Base-by-base conservation (phyloP, 2,888 invertebrate species). In the Himalopsyche tibetana region DNA sequence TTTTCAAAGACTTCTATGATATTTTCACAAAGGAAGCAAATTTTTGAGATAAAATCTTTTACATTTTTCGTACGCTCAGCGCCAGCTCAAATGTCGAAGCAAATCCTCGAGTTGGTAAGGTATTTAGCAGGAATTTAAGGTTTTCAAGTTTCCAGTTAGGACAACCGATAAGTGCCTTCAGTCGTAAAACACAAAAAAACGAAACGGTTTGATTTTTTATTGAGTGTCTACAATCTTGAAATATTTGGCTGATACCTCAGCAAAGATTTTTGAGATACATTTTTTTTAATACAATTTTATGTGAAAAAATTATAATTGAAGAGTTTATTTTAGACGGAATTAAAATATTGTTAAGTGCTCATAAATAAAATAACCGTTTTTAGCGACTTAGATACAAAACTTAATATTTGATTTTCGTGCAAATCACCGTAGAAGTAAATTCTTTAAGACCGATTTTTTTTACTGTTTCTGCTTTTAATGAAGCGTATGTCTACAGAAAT, bases 121-220 rank as follows among this genome's bases (percentile, higher is more conserved):
- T 81, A 81, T 81, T 81, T 81, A 81, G 45, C 81, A 45, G 81
- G 81, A 81, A 81, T 81, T 81, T 81, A 81, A 81, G 81, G 81
- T 81, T 81, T 45, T 45, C 28, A 81, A 81, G 81, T 45, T 45
- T 42, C 42, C 45, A 51, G 81, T 51, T 45, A 51, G 40, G 81
- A 80, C 81, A 45, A 51, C 28, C 81, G 81, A 45, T 81, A 81
- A 81, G 81, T 45, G 81, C 81, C 63, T 63, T 63, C 28, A 63
- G 63, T 28, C 19, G 63, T 63, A 63, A 63, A 63, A 28, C 28
- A 19, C 15, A n/a, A 63, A 63, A 63, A 63, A n/a, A 45, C 45
- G 19, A 63, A 63, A 63, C 11, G 19, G 63, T 63, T 51, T 19
- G 63, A 19, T 63, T 63, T 63, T 63, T 63, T 63, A 63, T 63